A percentile compares a stretch with the other conserved stretches of the same genome.
Conservation (phyloP, 2,113 vertebrate species). For the Hippocampus comes region DNA sequence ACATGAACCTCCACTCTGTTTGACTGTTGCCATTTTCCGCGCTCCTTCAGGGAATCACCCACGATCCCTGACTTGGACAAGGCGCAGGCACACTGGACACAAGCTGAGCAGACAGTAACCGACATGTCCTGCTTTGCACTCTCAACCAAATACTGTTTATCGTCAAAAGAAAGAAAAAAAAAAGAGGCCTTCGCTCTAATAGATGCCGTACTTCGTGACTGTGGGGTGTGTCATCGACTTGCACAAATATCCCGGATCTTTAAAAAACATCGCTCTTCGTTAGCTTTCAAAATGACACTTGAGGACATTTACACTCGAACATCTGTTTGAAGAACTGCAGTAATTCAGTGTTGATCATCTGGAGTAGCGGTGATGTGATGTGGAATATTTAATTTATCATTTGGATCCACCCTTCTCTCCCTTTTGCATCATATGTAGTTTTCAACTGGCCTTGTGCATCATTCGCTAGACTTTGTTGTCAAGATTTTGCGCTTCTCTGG, state of each 20-base stretch:
- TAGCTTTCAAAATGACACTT: too few species aligned
- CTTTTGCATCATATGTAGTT: background rate
- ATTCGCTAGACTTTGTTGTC: background rate
- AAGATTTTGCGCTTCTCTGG: background rate
- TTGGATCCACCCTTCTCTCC: background rate
- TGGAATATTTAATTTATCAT: too few species aligned
- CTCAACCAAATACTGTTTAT: background rate
- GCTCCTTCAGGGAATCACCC: slow-evolving; percentile 41
- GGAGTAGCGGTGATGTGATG: too few species aligned
- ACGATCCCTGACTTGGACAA: background rate
- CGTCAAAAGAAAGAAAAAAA: too few species aligned
- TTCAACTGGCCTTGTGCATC: background rate
- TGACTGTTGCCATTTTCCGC: slow-evolving; percentile 54
- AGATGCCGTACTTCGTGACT: background rate
- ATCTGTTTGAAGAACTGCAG: background rate
- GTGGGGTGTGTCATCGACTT: background rate
- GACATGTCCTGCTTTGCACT: slow-evolving; percentile 25
- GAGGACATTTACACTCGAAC: too few species aligned
- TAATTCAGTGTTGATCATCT: background rate
- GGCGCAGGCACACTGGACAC: slow-evolving; percentile 41
- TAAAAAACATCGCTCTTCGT: too few species aligned
- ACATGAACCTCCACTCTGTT: slow-evolving; percentile 58
- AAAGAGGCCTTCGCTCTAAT: background rate
- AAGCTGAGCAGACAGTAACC: slow-evolving; percentile 44
- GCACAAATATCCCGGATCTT: background rate